A percentile compares a stretch with the other conserved stretches of the same genome.
These are phyloP conservation scores for Lipophrys pholis DNA, from an alignment of 2,113 vertebrate species.

Conservation along the genomic window DNA sequence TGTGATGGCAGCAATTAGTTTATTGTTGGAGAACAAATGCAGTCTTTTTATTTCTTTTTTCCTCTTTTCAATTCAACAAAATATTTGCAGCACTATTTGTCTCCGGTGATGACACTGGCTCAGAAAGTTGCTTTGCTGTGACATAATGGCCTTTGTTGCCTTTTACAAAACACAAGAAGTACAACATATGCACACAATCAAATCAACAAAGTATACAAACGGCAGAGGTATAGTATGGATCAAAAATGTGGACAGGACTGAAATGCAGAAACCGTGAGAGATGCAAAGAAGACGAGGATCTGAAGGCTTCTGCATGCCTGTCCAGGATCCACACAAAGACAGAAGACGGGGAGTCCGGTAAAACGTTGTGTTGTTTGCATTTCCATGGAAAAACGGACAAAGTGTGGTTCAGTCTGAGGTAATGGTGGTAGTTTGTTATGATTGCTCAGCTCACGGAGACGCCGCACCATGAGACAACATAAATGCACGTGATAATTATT, in stretches of 20 bases:
- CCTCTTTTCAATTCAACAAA: neutral
- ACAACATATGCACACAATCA: constrained; percentile 39
- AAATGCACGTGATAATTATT: constrained; percentile 54
- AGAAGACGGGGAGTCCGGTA: constrained; percentile 2
- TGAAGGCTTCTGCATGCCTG: constrained; percentile 28
- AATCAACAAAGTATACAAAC: constrained; percentile 49
- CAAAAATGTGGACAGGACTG: constrained; percentile 24
- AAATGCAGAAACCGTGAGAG: constrained; percentile 23
- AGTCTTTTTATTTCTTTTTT: neutral
- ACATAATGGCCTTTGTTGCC: constrained; percentile 38
- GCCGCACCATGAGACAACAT: constrained; percentile 49
- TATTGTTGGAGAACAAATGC: neutral
- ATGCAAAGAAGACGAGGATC: constrained; percentile 25
- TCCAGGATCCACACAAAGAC: neutral
- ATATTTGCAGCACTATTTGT: neutral
- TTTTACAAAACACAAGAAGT: constrained; percentile 52
- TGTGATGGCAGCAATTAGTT: neutral
- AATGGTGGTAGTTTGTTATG: constrained; percentile 63
- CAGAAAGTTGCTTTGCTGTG: constrained; percentile 11
- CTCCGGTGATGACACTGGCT: constrained; percentile 15
- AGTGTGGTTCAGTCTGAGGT: constrained; percentile 62
- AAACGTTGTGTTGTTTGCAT: constrained; percentile 29
- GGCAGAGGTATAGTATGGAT: constrained; percentile 34
- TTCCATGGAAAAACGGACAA: constrained; percentile 7
- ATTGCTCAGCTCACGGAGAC: constrained; percentile 37